A percentile compares a stretch with the other conserved stretches of the same genome.
Evolutionary conservation across 2,888 invertebrate species (phyloP).

Genomic region (Caenorhabditis wallacei): DNA sequence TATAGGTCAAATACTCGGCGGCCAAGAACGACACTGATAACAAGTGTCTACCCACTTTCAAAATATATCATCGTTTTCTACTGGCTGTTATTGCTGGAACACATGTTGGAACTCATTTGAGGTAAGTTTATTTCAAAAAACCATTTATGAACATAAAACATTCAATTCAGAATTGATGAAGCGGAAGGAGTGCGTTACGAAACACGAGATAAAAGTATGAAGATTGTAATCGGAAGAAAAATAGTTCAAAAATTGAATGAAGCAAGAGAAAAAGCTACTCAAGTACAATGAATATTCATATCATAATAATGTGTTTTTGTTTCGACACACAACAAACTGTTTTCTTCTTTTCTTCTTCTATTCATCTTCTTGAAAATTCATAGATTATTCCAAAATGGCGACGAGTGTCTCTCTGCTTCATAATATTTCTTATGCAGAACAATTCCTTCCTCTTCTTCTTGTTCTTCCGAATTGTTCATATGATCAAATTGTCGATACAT

Average conservation of each 20-base stretch:
- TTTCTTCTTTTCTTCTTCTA: background rate
- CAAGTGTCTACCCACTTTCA: constrained; percentile 66
- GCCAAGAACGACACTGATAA: constrained; percentile 70
- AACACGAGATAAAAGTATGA: constrained; percentile 73
- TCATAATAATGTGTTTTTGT: constrained; percentile 14
- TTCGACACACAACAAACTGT: constrained; percentile 3
- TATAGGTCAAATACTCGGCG: constrained; percentile 69
- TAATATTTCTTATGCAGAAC: constrained; percentile 63
- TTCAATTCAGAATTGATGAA: constrained; percentile 71
- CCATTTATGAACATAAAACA: background rate
- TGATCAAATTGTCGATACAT: constrained; percentile 57
- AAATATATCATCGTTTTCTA: constrained; percentile 73
- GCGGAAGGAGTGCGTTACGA: constrained; percentile 75
- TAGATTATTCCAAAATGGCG: constrained; percentile 53
- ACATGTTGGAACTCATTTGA: constrained; percentile 69
- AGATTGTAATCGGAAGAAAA: constrained; percentile 68
- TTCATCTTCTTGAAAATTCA: constrained; percentile 35
- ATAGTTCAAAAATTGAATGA: constrained; percentile 69
- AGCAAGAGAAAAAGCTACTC: constrained; percentile 68
- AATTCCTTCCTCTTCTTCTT: constrained; percentile 35
- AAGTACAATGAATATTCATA: constrained; percentile 43
- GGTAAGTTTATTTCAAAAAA: constrained; percentile 41
- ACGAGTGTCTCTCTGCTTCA: constrained; percentile 34
- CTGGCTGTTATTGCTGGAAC: constrained; percentile 73
- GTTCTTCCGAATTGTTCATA: constrained; percentile 32